Percentiles rank a stretch among this genome's conserved stretches.
These are phyloP conservation scores for Halichondria panicea DNA, from an alignment of 37 sponge, comb jelly and placozoan species.

Conservation along the genomic window DNA sequence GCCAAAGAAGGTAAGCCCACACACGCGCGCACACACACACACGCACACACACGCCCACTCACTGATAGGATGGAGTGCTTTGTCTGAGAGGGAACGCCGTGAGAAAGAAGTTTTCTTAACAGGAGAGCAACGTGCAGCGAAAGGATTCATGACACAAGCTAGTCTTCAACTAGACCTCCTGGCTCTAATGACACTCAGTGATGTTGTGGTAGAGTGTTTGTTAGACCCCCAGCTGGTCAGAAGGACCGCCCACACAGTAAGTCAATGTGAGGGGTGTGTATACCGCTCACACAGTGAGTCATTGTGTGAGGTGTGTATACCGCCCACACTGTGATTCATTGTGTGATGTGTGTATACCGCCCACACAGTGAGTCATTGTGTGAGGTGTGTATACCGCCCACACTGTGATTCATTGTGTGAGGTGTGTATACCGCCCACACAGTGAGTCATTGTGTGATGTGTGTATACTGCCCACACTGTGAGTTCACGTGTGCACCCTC, in stretches of 20 bases:
- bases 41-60: not conserved
- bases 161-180: constrained; percentile 48
- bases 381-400: constrained; percentile 28
- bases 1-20: constrained; percentile 46
- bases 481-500: not conserved
- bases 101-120: constrained; percentile 57
- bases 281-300: not conserved
- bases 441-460: not conserved
- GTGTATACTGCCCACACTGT: not conserved
- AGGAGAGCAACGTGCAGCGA: constrained; percentile 51
- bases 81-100: constrained; percentile 22
- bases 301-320: not conserved
- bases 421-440: not conserved
- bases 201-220: constrained; percentile 34
- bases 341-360: too few relatives aligned
- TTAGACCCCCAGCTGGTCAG: constrained; percentile 49
- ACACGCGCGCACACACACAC: not conserved
- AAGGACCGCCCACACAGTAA: constrained; percentile 67
- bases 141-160: constrained; percentile 59
- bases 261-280: too few relatives aligned
- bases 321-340: not conserved
- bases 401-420: too few relatives aligned
- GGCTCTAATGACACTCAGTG: constrained; percentile 26
- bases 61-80: constrained; percentile 24
- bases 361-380: too few relatives aligned